Evolutionary conservation across 2,113 vertebrate genomes (phyloP).

Genomic region (Protobothrops mucrosquamatus): DNA sequence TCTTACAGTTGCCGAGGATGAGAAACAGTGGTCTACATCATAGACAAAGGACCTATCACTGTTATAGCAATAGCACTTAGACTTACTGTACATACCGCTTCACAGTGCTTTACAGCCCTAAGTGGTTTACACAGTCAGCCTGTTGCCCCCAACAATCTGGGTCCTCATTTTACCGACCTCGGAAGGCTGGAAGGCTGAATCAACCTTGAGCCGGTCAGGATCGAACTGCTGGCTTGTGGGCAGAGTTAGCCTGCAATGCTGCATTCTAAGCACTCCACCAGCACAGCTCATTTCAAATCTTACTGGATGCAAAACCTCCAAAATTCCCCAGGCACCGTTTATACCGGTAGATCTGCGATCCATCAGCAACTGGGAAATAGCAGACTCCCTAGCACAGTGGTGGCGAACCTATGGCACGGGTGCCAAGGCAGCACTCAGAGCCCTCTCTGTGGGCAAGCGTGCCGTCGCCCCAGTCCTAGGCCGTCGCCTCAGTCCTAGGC

Average conservation of each 20-base stretch:
- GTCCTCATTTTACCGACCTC: not conserved
- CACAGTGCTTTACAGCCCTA: not conserved
- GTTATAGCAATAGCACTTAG: too few relatives aligned
- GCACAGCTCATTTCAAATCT: not conserved
- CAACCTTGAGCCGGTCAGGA: not conserved
- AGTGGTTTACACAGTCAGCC: not conserved
- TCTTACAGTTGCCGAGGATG: not conserved
- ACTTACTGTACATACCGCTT: not conserved
- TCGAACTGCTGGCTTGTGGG: not conserved
- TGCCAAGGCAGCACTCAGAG: too few relatives aligned
- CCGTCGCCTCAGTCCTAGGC: too few relatives aligned
- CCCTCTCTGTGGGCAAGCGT: too few relatives aligned
- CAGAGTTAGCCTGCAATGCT: not conserved
- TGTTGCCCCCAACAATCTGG: not conserved
- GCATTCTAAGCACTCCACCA: not conserved
- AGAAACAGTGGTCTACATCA: not conserved
- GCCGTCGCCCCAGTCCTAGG: too few relatives aligned
- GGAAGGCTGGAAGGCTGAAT: not conserved
- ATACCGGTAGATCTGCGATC: not conserved
- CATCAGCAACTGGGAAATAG: not conserved
- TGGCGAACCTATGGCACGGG: too few relatives aligned
- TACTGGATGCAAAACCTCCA: not conserved
- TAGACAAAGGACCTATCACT: not conserved
- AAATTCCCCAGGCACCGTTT: not conserved
- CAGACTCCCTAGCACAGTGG: not conserved